A percentile compares a stretch with the other conserved stretches of the same genome.
Evolutionary conservation across 2,113 vertebrate genomes (phyloP).

Genomic region (Eurypyga helias): DNA sequence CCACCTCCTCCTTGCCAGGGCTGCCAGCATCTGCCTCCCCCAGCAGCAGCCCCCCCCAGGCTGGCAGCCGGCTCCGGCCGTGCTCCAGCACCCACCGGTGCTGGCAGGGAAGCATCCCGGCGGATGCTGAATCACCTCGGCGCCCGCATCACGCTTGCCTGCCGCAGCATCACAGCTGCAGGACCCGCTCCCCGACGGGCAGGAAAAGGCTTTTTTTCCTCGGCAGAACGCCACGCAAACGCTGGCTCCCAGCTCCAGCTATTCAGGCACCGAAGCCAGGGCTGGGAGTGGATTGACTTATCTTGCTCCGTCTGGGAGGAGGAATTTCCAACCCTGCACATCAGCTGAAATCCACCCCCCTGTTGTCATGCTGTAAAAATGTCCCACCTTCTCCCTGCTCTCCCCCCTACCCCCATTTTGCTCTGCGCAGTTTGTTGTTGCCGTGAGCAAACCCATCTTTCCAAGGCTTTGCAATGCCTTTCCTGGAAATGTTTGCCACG

Average conservation of each 20-base stretch:
- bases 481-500: not conserved
- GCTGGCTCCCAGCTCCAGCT: not conserved
- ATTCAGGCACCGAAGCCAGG: not conserved
- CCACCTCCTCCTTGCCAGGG: fast-evolving
- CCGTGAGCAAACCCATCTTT: not conserved
- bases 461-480: not conserved
- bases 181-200: not conserved
- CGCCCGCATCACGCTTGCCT: fast-evolving
- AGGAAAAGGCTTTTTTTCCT: not conserved
- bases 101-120: not conserved
- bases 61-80: not conserved
- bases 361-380: not conserved
- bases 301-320: not conserved
- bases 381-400: not conserved
- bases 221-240: not conserved
- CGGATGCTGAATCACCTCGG: not conserved
- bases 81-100: fast-evolving
- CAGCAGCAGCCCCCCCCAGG: not conserved
- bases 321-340: not conserved
- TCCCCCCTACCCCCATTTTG: not conserved
- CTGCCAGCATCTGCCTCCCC: not conserved
- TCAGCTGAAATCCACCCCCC: not conserved
- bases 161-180: not conserved
- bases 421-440: not conserved
- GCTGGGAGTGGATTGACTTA: not conserved